Base-by-base conservation (phyloP, 2,113 vertebrate genomes). In the Ptilorrhoa leucosticta region DNA sequence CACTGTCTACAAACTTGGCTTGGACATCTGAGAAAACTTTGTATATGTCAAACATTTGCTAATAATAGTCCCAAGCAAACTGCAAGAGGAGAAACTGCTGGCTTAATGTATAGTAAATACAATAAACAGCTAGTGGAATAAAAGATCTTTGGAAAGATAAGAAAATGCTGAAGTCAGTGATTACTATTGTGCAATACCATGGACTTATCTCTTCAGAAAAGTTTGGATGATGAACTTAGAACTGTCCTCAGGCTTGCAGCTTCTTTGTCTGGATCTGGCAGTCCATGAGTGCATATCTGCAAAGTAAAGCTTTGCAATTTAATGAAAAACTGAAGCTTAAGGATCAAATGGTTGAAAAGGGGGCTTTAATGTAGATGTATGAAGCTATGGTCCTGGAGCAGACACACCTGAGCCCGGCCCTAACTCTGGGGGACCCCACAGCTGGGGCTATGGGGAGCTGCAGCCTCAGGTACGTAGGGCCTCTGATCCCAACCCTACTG, bases 401-500 rank as follows among this genome's bases (percentile, higher is more conserved):
- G 40, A 15, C 9, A 20, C 13, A 37, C 56, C 51, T 57, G n/a
- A 84, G 28, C 37, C 45, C 71, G 42, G 0, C 15, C 10, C 37
- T 14, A 11, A 14, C 16, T 27, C 48, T 48, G 31, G 27, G 37
- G 51, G 27, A 75, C 19, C 10, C 22, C 5, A 4, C 15, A 77
- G 35, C 48, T 71, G 3, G 11, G 22, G 5, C 39, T 33, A 7
- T 0, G 5, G 15, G 10, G 31, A 64, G 27, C 40, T 54, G 72
- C 10, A 73, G 22, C 44, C 51, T 76, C 0, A 0, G 6, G 26
- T 33, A 53, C 0, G 0, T 1, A 4, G 10, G 20, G 27, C 9
- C 23, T 82, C 47, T 58, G 39, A 33, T 26, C 16, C 15, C 33
- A 6, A 2, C 31, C 18, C 21, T 4, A 7, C 13, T 58, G 39